These are phyloP conservation scores for Cephus sareptanus DNA, from an alignment of 2,888 invertebrate species.

Conservation along the genomic window DNA sequence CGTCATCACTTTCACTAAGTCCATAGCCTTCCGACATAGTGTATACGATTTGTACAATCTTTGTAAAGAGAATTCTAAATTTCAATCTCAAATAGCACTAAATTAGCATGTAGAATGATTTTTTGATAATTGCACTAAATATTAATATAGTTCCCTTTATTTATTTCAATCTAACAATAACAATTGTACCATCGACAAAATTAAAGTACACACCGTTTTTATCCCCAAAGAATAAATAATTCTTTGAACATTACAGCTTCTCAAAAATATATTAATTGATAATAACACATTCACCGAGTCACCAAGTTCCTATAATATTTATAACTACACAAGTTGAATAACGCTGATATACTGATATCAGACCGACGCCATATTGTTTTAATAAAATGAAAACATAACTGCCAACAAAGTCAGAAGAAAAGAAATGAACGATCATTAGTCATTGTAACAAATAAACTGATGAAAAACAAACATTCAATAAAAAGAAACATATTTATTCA, in stretches of 20 bases:
- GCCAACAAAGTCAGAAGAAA: neutral
- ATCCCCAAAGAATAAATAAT: neutral
- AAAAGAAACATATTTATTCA: neutral
- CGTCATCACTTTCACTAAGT: slow-evolving; percentile 43
- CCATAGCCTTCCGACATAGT: neutral
- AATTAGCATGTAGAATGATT: neutral
- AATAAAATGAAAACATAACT: neutral
- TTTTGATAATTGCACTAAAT: neutral
- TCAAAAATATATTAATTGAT: neutral
- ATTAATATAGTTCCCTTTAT: neutral
- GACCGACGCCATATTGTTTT: neutral
- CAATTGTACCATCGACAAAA: neutral
- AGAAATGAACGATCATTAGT: neutral
- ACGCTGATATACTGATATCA: neutral
- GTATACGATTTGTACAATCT: neutral
- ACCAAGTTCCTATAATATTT: neutral
- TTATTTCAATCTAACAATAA: neutral
- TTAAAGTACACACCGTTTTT: neutral
- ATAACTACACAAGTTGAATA: neutral
- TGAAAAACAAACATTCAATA: neutral
- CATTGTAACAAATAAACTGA: neutral
- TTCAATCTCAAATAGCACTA: neutral
- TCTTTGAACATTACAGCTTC: neutral
- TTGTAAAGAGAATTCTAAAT: neutral
- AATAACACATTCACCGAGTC: neutral